phyloP scores from a whole-genome alignment of 2,888 invertebrate species.

The Thyatira batis region DNA sequence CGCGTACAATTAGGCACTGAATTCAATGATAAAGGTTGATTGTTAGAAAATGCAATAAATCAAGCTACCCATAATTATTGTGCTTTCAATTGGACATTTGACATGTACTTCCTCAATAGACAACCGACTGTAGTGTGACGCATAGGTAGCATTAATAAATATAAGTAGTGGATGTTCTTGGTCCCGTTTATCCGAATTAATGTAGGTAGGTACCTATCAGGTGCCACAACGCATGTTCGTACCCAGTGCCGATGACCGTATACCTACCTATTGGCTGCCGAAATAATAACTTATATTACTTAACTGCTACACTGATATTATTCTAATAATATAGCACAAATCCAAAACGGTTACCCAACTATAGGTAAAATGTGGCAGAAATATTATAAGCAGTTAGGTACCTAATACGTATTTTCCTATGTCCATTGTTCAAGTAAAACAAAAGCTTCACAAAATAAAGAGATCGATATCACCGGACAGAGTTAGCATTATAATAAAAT shows the following conservation, averaged over 20 bases:
- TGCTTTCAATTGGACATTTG: neutral
- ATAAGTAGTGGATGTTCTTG: too few species aligned
- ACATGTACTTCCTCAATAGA: neutral
- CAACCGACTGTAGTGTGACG: neutral
- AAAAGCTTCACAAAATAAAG: neutral
- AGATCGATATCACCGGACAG: neutral
- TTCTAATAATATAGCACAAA: too few species aligned
- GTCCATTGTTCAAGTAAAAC: neutral
- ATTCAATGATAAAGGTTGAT: conserved; percentile 15
- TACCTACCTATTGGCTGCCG: too few species aligned
- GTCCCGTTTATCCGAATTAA: too few species aligned
- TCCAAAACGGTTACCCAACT: too few species aligned
- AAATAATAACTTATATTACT: too few species aligned
- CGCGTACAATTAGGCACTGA: conserved; percentile 21
- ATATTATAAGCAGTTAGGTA: too few species aligned
- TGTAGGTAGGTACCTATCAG: too few species aligned
- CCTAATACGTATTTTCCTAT: neutral
- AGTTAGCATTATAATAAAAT: neutral
- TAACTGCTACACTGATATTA: too few species aligned
- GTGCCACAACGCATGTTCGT: too few species aligned
- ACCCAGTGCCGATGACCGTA: too few species aligned
- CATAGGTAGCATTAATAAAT: neutral
- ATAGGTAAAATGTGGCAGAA: too few species aligned
- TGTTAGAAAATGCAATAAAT: conserved; percentile 4
- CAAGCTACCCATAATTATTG: neutral